Percentiles rank a stretch among this genome's conserved stretches.
These are phyloP conservation scores for Triplophysa rosa DNA, from an alignment of 2,113 vertebrate genomes.

Conservation along the genomic window DNA sequence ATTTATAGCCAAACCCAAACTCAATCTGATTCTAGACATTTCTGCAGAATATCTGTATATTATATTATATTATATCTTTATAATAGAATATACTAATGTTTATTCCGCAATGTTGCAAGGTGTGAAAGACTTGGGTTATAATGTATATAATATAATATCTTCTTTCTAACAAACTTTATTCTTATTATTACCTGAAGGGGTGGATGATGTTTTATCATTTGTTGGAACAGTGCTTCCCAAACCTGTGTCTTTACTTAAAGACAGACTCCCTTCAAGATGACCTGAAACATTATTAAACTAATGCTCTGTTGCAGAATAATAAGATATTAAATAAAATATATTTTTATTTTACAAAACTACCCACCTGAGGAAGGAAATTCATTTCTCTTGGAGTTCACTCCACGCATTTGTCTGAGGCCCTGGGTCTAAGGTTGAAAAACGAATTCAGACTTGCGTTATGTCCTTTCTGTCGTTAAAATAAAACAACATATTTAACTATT, in stretches of 20 bases:
- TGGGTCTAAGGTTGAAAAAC: slow-evolving; percentile 13
- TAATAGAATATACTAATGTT: too few relatives aligned
- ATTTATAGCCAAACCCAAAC: too few relatives aligned
- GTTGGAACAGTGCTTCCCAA: slow-evolving; percentile 62
- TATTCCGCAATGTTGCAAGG: too few relatives aligned
- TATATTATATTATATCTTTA: too few relatives aligned
- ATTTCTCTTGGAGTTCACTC: background rate
- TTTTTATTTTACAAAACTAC: background rate
- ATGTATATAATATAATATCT: too few relatives aligned
- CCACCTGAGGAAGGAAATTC: slow-evolving; percentile 21
- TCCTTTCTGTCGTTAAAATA: background rate
- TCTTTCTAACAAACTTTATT: too few relatives aligned
- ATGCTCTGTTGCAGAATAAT: too few relatives aligned
- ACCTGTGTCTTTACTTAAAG: slow-evolving; percentile 68
- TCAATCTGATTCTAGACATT: too few relatives aligned
- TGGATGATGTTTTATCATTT: slow-evolving; percentile 58
- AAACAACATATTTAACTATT: background rate
- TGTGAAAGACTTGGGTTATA: too few relatives aligned
- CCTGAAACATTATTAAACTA: slow-evolving; percentile 40
- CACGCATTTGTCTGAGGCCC: slow-evolving; percentile 1
- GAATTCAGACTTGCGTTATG: background rate
- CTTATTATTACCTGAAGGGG: slow-evolving; percentile 10
- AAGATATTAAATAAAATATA: background rate
- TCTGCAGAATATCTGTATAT: too few relatives aligned
- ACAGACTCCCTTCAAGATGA: slow-evolving; percentile 55